These are phyloP conservation scores for Fragum fragum DNA, from an alignment of 2,888 invertebrate species.

Conservation along the genomic window DNA sequence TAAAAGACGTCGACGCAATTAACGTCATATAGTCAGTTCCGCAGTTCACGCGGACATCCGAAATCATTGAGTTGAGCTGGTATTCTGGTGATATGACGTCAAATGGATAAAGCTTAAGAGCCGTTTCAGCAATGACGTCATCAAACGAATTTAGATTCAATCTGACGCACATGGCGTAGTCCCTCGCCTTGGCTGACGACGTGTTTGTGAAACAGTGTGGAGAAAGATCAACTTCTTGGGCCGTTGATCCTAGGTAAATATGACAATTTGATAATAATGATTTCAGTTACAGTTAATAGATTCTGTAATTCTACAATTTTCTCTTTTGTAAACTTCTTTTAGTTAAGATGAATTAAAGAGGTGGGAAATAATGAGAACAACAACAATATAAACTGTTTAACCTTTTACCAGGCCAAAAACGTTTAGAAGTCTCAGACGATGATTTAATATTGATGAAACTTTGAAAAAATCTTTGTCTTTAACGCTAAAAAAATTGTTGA, in stretches of 20 bases:
- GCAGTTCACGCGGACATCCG: conserved; percentile 80
- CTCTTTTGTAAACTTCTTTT: too few species aligned
- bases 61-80: conserved; percentile 79
- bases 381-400: too few species aligned
- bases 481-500: too few species aligned
- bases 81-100: conserved; percentile 68
- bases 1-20: conserved; percentile 62
- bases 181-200: conserved; percentile 13
- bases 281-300: too few species aligned
- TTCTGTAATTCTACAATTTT: too few species aligned
- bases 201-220: conserved; percentile 7
- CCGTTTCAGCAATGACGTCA: conserved; percentile 54
- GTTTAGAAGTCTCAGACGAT: too few species aligned
- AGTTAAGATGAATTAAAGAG: too few species aligned
- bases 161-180: conserved; percentile 26
- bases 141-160: conserved; percentile 4
- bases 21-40: conserved; percentile 72
- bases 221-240: conserved; percentile 35
- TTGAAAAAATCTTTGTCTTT: too few species aligned
- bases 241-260: conserved; percentile 37
- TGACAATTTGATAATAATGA: too few species aligned
- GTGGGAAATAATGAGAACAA: too few species aligned
- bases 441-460: too few species aligned
- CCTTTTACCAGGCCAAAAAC: too few species aligned
- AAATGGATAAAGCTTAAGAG: conserved; percentile 70